These are phyloP conservation scores for Lepidothrix coronata DNA, from an alignment of 2,113 vertebrate genomes.

Conservation along the genomic window DNA sequence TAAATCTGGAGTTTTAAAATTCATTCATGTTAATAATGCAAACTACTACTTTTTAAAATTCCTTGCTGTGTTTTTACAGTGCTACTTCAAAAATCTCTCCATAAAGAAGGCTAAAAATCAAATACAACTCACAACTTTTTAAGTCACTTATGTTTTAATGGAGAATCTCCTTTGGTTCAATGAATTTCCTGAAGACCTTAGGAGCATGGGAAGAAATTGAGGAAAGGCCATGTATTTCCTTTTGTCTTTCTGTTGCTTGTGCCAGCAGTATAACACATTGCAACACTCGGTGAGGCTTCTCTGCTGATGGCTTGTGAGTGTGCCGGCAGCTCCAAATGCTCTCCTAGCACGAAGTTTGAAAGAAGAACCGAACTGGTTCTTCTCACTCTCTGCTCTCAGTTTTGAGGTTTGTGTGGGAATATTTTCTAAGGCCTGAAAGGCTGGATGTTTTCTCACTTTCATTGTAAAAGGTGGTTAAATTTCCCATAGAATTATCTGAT, in stretches of 20 bases:
- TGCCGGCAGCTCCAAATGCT: not conserved
- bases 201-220: not conserved
- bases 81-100: not conserved
- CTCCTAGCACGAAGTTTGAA: not conserved
- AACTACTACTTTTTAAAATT: not conserved
- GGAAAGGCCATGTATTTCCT: not conserved
- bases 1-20: conserved; percentile 23
- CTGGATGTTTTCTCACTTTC: not conserved
- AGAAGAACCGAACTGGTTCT: not conserved
- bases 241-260: not conserved
- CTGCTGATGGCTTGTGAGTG: not conserved
- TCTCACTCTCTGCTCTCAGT: not conserved
- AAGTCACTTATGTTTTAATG: not conserved
- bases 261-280: not conserved
- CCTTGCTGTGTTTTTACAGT: not conserved
- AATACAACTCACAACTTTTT: not conserved
- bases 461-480: not conserved
- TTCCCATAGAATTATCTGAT: not conserved
- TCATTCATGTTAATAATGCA: conserved; percentile 36
- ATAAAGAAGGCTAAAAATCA: not conserved
- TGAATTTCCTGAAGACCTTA: not conserved
- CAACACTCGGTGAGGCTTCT: not conserved
- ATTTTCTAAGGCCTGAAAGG: not conserved
- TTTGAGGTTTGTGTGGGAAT: not conserved
- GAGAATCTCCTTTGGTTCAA: not conserved